Conservation (phyloP, 2,113 vertebrate genomes). For the Marcusenius ussheri region DNA sequence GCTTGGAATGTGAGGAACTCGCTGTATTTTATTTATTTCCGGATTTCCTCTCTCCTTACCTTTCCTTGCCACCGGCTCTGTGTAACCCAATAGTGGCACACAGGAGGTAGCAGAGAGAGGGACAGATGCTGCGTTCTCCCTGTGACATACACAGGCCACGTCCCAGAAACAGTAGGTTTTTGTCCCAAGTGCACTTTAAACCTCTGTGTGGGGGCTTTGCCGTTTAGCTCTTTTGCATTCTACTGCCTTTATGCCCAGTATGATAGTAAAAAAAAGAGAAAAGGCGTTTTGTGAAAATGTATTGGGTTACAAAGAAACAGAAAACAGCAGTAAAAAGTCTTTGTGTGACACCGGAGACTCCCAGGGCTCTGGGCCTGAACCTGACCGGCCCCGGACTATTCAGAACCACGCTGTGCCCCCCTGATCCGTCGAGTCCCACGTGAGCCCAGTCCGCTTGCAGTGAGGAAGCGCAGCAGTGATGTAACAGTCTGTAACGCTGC, state of each 20-base stretch:
- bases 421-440: not conserved
- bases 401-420: not conserved
- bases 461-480: not conserved
- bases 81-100: not conserved
- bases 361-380: not conserved
- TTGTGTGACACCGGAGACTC: not conserved
- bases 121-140: not conserved
- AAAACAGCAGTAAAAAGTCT: not conserved
- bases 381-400: not conserved
- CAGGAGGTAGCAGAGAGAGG: not conserved
- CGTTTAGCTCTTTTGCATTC: not conserved
- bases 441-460: constrained; percentile 1
- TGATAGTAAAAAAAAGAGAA: not conserved
- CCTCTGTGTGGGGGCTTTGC: not conserved
- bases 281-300: not conserved
- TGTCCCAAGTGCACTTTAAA: not conserved
- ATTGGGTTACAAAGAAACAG: not conserved
- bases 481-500: not conserved
- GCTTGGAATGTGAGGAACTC: not conserved
- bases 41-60: not conserved
- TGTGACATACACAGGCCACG: not conserved
- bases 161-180: not conserved
- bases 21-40: not conserved
- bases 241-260: not conserved
- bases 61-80: not conserved